These are phyloP conservation scores for Bucco capensis DNA, from an alignment of 2,113 vertebrate species.

Conservation along the genomic window DNA sequence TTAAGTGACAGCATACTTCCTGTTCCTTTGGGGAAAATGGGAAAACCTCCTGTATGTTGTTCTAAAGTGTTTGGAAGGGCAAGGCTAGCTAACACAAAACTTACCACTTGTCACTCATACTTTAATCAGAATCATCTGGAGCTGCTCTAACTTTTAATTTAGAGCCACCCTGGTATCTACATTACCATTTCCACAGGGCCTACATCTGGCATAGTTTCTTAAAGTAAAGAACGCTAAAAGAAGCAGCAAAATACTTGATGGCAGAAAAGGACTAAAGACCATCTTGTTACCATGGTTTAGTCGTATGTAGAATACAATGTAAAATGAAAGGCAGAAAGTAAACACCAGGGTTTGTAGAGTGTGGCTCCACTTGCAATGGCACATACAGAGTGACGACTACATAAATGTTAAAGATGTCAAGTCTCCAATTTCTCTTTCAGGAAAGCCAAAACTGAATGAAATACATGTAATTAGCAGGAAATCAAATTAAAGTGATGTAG, in stretches of 20 bases:
- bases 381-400: neutral
- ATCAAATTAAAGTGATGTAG: neutral
- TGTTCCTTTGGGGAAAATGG: neutral
- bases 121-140: neutral
- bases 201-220: neutral
- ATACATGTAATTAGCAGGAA: neutral
- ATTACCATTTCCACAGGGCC: neutral
- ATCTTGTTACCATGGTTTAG: neutral
- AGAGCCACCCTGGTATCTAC: neutral
- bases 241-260: neutral
- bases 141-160: neutral
- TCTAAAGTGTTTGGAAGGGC: neutral
- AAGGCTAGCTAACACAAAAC: neutral
- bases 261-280: neutral
- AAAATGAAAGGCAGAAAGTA: neutral
- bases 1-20: neutral
- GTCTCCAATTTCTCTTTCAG: neutral
- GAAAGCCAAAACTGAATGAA: neutral
- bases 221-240: neutral
- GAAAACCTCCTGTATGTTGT: neutral
- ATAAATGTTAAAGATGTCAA: neutral
- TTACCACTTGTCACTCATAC: neutral
- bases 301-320: neutral
- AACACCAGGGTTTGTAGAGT: neutral
- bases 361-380: accelerated